Base-by-base conservation (phyloP, 2,113 vertebrate genomes). In the Zingel zingel region DNA sequence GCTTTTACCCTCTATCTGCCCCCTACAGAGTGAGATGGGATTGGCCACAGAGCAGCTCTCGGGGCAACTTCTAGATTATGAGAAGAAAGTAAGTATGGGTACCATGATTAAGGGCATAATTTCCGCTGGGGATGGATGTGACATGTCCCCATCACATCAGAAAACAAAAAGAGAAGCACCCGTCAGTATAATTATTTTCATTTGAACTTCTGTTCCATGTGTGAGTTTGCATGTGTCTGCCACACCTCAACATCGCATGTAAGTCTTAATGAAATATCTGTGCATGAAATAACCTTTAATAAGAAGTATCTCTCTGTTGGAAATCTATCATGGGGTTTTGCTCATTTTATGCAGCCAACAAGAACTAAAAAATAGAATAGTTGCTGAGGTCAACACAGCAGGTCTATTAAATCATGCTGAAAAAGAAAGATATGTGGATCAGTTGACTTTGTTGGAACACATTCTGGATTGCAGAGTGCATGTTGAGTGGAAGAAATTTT, bases 31-130 rank as follows among this genome's bases (percentile, higher is more conserved):
- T 89, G 98, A 99, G 91, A 99, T 99, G 98, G 97, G 97, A 82
- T 92, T 99, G 93, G 98, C 98, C 79, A 99, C 98, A 2, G 97
- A 99, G 33, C 98, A 99, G 90, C 97, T 99, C 65, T 99, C 98
- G 0, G 96, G 93, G 88, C 98, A 99, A 72, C 96, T 99, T 11
- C 95, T 99, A 91, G 96, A 97, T 0, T 99, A 99, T 83, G 98
- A 99, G 86, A 98, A 97, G 75, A 98, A 99, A 97, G 98, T 99
- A 95, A 86, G 92, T 75, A 27, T 25, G 5, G 14, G 12, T 18
- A 11, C 8, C 3, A 12, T 36, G 0, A 63, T 33, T 7, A 79
- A 10, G 8, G 12, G 21, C 6, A 18, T 6, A 3, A 23, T 45
- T 53, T 63, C 36, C 63, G 3, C 15, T 16, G 50, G 50, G 5